Evolutionary conservation across 2,888 invertebrate species (phyloP).

Genomic region (Plebejus melissa): DNA sequence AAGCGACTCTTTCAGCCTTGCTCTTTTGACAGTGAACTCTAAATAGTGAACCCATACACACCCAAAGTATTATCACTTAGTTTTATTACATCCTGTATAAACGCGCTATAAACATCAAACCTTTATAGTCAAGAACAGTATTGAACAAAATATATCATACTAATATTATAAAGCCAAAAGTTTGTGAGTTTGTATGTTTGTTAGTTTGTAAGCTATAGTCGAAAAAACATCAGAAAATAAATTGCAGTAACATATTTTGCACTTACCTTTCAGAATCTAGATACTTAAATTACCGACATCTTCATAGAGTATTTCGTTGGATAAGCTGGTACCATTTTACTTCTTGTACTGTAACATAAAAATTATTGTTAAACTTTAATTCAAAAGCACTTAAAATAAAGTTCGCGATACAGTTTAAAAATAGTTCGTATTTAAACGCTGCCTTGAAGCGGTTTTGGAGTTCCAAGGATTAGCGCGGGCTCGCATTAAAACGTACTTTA

Average conservation of each 20-base stretch:
- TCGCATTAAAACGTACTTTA: slow-evolving; percentile 12
- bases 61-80: no score
- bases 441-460: slow-evolving; percentile 9
- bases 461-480: not conserved
- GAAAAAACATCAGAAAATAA: no score
- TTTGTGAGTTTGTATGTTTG: no score
- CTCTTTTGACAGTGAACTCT: no score
- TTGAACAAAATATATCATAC: no score
- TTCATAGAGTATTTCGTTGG: not conserved
- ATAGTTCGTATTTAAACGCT: slow-evolving; percentile 3
- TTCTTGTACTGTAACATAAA: not conserved
- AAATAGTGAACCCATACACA: no score
- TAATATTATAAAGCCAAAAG: no score
- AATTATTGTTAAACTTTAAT: slow-evolving; percentile 1
- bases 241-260: not conserved
- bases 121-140: no score
- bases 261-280: not conserved
- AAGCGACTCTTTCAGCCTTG: no score
- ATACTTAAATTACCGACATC: not conserved
- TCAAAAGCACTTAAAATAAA: slow-evolving; percentile 18
- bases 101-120: no score
- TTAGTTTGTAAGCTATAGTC: no score
- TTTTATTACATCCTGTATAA: no score
- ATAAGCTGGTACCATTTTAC: not conserved
- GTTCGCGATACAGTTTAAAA: slow-evolving; percentile 6